Evolutionary conservation across 2,888 invertebrate genomes (phyloP), one percentile per base, ranked within the genome.

Genomic region (Eristalis tenax): DNA sequence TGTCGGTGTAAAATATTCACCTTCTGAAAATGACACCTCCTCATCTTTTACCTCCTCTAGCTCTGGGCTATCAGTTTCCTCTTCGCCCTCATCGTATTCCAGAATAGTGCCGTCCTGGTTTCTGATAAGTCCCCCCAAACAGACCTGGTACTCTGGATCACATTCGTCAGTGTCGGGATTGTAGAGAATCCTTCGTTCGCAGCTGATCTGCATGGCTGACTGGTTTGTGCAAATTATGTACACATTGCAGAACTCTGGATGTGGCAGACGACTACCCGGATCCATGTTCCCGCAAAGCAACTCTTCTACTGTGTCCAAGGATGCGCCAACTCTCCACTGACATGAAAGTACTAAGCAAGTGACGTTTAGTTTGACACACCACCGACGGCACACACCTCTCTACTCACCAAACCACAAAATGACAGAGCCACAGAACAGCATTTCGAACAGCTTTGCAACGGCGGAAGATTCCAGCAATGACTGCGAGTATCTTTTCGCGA

Each of bases 161-260:
- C 87, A 89, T 10, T 74, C 10, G n/a, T 81, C 77, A 5, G 70
- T 66, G 26, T 57, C 38, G 4, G 88, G 87, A 79, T 88, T 88
- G 28, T 77, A 88, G 15, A 82, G 40, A 0, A 84, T n/a, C 0
- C 50, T 57, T 2, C 26, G 22, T 15, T 81, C 64, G 69, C 88
- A 88, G 26, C 68, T 84, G 26, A 88, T 82, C 23, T 77, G 81
- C 65, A 82, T 81, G 26, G 89, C 89, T 2, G 57, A 38, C 61
- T 85, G 61, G 8, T 75, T 59, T 4, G 57, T 35, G 22, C 89
- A 89, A 18, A 80, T 68, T 2, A 89, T 74, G 66, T 88, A 89
- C 13, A 88, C 78, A 69, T 89, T 81, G 61, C 89, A 89, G 56
- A 71, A 66, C 81, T 89, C 89, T 10, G 89, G 89, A 81, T 89